These are phyloP conservation scores for Acromyrmex heyeri DNA, from an alignment of 1,140 invertebrate species.

Conservation along the genomic window DNA sequence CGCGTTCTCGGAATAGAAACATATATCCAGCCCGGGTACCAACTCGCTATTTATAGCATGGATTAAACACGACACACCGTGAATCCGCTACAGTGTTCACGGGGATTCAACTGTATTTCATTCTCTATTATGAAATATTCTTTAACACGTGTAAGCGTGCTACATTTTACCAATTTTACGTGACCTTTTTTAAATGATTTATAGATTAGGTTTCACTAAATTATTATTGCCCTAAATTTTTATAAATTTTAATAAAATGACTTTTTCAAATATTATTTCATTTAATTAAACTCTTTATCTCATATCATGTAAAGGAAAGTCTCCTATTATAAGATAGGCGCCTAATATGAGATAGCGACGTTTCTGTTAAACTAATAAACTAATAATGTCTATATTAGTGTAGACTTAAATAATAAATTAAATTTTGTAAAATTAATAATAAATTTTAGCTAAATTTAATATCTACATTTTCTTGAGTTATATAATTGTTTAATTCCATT, in stretches of 20 bases:
- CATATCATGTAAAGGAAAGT: background rate
- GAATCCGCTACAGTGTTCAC: constrained; percentile 35
- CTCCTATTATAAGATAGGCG: too few relatives aligned
- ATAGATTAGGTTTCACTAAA: background rate
- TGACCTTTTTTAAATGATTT: constrained; percentile 29
- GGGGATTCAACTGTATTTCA: constrained; percentile 39
- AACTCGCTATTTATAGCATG: constrained; percentile 67
- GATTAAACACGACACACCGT: constrained; percentile 65
- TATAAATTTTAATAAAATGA: constrained; percentile 20
- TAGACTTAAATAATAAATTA: too few relatives aligned
- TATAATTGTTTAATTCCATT: too few relatives aligned
- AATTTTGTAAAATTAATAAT: too few relatives aligned
- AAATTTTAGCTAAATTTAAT: too few relatives aligned
- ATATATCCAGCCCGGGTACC: constrained; percentile 44
- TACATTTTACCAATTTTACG: constrained; percentile 2
- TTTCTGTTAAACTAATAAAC: too few relatives aligned
- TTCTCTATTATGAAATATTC: constrained; percentile 53
- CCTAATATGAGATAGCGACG: too few relatives aligned
- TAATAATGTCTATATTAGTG: too few relatives aligned
- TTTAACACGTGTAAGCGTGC: constrained; percentile 12
- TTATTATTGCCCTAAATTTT: background rate
- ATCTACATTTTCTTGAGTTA: too few relatives aligned
- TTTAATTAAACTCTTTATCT: background rate
- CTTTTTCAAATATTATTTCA: background rate
- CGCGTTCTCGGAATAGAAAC: constrained; percentile 63